phyloP scores from a whole-genome alignment of 2,797 vertebrate species.

The Semaprochilodus insignis region DNA sequence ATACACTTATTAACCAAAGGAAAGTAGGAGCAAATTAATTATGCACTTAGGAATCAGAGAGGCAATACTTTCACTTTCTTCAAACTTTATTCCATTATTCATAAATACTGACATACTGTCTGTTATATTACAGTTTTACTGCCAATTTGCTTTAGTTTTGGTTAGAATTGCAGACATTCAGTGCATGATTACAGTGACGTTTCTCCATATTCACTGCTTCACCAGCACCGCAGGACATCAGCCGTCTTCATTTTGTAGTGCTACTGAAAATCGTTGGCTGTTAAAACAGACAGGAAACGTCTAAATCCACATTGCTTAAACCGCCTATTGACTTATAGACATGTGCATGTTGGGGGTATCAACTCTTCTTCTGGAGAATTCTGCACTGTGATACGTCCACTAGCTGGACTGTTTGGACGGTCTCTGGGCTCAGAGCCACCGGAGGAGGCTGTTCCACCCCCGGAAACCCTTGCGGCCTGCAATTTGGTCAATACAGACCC shows the following conservation, averaged over 20 bases:
- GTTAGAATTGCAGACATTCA: constrained; percentile 2
- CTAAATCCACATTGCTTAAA: neutral
- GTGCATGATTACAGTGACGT: neutral
- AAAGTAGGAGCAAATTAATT: neutral
- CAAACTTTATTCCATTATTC: neutral
- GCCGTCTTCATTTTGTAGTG: neutral
- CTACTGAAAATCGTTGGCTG: neutral
- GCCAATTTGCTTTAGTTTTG: neutral
- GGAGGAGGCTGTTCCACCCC: constrained; percentile 4
- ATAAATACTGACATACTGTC: neutral
- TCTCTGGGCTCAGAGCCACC: constrained; percentile 53
- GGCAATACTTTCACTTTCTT: neutral
- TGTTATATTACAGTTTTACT: neutral
- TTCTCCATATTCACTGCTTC: neutral
- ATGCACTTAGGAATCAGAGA: neutral
- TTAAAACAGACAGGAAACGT: neutral
- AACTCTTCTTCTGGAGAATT: constrained; percentile 26
- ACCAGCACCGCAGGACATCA: neutral
- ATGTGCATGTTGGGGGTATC: neutral
- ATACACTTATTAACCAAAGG: neutral
- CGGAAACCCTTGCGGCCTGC: constrained; percentile 6
- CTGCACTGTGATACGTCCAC: constrained; percentile 16
- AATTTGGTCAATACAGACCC: constrained; percentile 39
- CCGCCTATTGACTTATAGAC: neutral
- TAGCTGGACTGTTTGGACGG: constrained; percentile 33